Percentiles rank a stretch among this genome's conserved stretches.
These are phyloP conservation scores for Tringa solitaria DNA, from an alignment of 2,113 vertebrate genomes.

Conservation along the genomic window DNA sequence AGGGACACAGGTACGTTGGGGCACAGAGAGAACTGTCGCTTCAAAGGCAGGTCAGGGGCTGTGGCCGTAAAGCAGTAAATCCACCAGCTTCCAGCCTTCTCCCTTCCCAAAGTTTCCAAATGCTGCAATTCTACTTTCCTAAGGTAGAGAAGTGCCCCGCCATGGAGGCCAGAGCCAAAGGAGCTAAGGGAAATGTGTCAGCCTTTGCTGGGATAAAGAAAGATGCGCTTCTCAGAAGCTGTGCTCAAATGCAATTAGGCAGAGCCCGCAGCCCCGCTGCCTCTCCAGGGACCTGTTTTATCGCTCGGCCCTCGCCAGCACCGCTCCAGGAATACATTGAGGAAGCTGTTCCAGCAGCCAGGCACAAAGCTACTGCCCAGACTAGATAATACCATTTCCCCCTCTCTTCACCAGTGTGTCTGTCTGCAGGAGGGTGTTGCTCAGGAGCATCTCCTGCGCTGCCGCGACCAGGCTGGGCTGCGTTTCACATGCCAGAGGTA, in stretches of 20 bases:
- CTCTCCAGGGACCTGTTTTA: neutral
- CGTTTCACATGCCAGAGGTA: neutral
- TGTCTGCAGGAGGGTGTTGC: neutral
- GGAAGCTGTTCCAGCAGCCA: neutral
- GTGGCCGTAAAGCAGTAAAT: neutral
- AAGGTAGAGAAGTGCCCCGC: neutral
- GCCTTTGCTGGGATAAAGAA: neutral
- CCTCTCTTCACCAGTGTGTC: fast-evolving
- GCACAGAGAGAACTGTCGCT: neutral
- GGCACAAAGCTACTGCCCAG: neutral
- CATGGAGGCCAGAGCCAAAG: neutral
- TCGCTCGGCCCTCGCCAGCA: neutral
- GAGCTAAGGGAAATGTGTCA: neutral
- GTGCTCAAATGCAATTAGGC: neutral
- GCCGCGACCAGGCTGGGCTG: fast-evolving
- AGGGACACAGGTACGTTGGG: neutral
- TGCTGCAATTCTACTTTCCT: neutral
- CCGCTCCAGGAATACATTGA: neutral
- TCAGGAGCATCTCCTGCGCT: fast-evolving
- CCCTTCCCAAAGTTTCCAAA: neutral
- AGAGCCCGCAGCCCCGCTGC: neutral
- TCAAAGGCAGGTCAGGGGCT: neutral
- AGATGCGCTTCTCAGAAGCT: neutral
- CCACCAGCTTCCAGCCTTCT: neutral
- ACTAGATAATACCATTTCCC: neutral